Evolutionary conservation across 2,113 vertebrate species (phyloP), one percentile per base, ranked within the genome.

Genomic region (Daboia siamensis): DNA sequence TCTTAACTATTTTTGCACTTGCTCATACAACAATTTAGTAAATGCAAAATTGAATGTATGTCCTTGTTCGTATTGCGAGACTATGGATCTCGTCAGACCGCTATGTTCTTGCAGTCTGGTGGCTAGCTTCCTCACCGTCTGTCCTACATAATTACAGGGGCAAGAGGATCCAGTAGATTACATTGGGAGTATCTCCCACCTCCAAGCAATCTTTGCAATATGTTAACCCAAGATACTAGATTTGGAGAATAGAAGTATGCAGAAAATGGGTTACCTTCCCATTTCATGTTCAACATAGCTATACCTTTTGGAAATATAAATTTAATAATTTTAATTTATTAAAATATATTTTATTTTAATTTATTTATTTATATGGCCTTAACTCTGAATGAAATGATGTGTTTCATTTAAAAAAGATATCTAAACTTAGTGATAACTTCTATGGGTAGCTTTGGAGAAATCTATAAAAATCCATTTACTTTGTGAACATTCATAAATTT

Each of bases 181-280:
- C 59, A 26, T 61, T 61, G 59, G 24, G 11, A 61, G 24, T 61
- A 61, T 59, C 2, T 24, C 56, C 56, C 56, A 61, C 24, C 3
- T 61, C 59, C 59, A 59, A 59, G 8, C 23, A 61, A 61, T 61
- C 59, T 61, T 61, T 61, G 59, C 59, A 61, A 61, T 5, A 57
- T 80, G 57, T 56, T 29, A 91, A 57, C 91, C 55, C 33, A 33
- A 61, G 29, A 1, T 80, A 84, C 69, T 51, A 89, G 57, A 33
- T 52, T 11, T 13, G 55, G 33, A 20, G 80, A 88, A 80, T 24
- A 15, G 86, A 10, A 52, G 20, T 95, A 80, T 48, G 23, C 64
- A 88, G 56, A 88, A n/a, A 89, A 91, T 56, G 59, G 46, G 33
- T 91, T 93, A 84, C 26, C 44, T 93, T 94, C 87, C 46, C 23